A percentile compares a stretch with the other conserved stretches of the same genome.
Evolutionary conservation across 92 coral and sea anemone species (phyloP).

Genomic region (Siderastrea radians): DNA sequence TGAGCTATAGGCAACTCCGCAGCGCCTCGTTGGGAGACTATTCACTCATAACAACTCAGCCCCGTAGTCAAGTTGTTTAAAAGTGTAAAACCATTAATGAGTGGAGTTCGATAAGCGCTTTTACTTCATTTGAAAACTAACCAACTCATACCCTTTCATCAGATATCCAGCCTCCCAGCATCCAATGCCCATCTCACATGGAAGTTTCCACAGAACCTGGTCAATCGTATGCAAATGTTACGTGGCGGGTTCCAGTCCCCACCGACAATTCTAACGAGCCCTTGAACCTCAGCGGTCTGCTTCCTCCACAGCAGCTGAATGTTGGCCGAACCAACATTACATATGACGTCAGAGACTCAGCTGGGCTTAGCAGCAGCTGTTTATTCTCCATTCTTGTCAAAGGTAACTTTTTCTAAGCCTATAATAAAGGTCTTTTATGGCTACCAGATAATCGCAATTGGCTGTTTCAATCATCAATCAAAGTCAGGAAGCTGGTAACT

Average conservation of each 20-base stretch:
- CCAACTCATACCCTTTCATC: neutral
- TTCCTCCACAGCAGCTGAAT: slow-evolving; percentile 49
- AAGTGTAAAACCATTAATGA: too few relatives aligned
- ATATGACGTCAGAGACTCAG: slow-evolving; percentile 60
- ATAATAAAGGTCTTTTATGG: too few relatives aligned
- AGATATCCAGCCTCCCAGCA: slow-evolving; percentile 62
- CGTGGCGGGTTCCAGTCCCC: slow-evolving; percentile 65
- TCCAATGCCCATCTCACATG: slow-evolving; percentile 57
- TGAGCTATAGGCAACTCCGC: too few relatives aligned
- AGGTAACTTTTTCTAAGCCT: slow-evolving; percentile 27
- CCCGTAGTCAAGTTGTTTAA: too few relatives aligned
- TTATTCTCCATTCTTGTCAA: slow-evolving; percentile 45
- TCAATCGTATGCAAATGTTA: slow-evolving; percentile 49
- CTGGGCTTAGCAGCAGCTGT: slow-evolving; percentile 54
- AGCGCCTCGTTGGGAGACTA: too few relatives aligned
- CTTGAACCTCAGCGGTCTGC: slow-evolving; percentile 29
- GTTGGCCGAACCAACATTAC: slow-evolving; percentile 47
- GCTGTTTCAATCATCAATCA: too few relatives aligned
- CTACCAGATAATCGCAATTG: too few relatives aligned
- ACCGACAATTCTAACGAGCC: slow-evolving; percentile 70
- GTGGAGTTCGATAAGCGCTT: too few relatives aligned
- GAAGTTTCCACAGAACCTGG: slow-evolving; percentile 49
- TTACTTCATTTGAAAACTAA: too few relatives aligned
- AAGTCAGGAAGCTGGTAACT: too few relatives aligned
- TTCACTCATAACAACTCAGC: too few relatives aligned